Conservation (phyloP, 2,113 vertebrate species). For the Sphyrna mokarran region DNA sequence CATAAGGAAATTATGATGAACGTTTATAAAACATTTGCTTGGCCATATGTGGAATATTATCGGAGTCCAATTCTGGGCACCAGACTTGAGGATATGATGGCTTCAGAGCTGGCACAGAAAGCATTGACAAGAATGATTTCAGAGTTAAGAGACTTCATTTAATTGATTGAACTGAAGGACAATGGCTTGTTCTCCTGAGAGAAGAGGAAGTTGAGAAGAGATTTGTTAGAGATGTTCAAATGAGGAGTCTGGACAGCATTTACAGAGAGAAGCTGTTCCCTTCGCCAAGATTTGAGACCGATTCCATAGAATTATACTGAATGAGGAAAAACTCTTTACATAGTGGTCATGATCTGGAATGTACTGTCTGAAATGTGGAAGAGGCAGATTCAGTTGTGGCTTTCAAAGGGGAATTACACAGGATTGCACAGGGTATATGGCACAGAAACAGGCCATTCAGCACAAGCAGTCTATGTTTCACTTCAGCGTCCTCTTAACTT, state of each 20-base stretch:
- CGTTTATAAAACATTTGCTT: too few relatives aligned
- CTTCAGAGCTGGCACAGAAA: too few relatives aligned
- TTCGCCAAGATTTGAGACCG: background rate
- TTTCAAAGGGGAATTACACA: background rate
- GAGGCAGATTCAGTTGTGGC: background rate
- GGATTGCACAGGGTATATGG: background rate
- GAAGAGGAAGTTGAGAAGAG: background rate
- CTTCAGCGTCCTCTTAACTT: background rate
- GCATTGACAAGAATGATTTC: too few relatives aligned
- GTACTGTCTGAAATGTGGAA: background rate
- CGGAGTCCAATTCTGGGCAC: too few relatives aligned
- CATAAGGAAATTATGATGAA: too few relatives aligned
- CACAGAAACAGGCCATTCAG: background rate
- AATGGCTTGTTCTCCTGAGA: too few relatives aligned
- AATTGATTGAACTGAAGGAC: background rate
- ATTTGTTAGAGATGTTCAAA: too few relatives aligned
- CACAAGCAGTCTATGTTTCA: background rate
- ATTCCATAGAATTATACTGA: background rate
- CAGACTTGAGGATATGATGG: too few relatives aligned
- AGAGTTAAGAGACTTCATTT: background rate
- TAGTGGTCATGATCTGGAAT: background rate
- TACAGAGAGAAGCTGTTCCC: background rate
- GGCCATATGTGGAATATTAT: too few relatives aligned
- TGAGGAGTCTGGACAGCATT: background rate
- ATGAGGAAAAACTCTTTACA: background rate